These are phyloP conservation scores for Galaxea fascicularis DNA, from an alignment of 92 coral and sea anemone genomes.

Conservation along the genomic window DNA sequence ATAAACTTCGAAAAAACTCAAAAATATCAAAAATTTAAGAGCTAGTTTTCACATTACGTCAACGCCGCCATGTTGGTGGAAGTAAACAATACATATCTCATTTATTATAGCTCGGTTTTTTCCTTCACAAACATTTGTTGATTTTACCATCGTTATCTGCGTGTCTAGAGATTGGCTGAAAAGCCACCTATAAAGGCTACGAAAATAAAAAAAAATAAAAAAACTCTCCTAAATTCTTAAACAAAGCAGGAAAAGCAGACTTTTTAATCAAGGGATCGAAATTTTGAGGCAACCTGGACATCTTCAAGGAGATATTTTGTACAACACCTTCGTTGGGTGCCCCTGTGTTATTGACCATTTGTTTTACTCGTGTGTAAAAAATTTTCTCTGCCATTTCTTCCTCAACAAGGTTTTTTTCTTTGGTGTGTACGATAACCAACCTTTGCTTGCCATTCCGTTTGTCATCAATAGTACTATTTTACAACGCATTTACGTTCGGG, in stretches of 20 bases:
- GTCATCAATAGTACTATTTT: not conserved
- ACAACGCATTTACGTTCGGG: constrained; percentile 28
- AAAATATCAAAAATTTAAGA: not conserved
- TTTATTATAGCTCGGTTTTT: not conserved
- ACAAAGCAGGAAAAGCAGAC: not conserved
- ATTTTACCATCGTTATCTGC: not conserved
- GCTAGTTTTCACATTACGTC: not conserved
- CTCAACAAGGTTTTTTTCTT: not conserved
- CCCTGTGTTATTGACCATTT: constrained; percentile 17
- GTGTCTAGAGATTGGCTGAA: constrained; percentile 1
- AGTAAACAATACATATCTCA: not conserved
- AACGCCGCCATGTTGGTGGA: not conserved
- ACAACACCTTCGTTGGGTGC: constrained; percentile 9
- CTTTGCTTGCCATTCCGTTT: not conserved
- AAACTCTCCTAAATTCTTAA: not conserved
- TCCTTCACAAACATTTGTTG: not conserved
- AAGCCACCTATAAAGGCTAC: constrained; percentile 1
- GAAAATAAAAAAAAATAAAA: not conserved
- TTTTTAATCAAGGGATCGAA: not conserved
- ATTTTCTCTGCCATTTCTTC: constrained; percentile 6
- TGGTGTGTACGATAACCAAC: constrained; percentile 7
- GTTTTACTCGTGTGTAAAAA: not conserved
- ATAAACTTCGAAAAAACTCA: not conserved
- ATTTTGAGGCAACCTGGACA: constrained; percentile 5
- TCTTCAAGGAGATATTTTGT: constrained; percentile 14